A percentile compares a stretch with the other conserved stretches of the same genome.
Evolutionary conservation across 2,113 vertebrate species (phyloP).

Genomic region (Aythya baeri): DNA sequence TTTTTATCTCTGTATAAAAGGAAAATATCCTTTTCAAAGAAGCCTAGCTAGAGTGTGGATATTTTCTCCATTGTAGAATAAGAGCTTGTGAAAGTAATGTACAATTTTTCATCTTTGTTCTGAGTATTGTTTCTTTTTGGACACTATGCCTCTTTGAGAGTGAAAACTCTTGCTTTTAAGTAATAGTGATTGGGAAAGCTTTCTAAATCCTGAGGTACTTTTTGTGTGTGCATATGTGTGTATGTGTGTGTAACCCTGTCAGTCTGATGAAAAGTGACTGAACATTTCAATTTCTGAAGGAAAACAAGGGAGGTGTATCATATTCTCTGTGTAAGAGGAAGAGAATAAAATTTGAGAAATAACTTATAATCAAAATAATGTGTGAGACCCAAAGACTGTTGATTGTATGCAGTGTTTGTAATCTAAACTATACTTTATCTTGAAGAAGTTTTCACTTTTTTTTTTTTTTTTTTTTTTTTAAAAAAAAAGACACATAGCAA

Average conservation of each 20-base stretch:
- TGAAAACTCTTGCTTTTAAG: conserved; percentile 78
- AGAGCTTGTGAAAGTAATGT: conserved; percentile 62
- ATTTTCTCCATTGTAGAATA: conserved; percentile 62
- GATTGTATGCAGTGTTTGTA: background rate
- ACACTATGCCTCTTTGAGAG: conserved; percentile 30
- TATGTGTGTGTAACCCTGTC: background rate
- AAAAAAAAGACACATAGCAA: background rate
- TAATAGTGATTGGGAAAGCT: conserved; percentile 55
- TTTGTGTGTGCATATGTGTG: background rate
- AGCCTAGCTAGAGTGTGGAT: conserved; percentile 46
- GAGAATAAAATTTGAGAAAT: conserved; percentile 35
- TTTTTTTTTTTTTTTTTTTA: too few species aligned
- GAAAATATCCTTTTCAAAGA: conserved; percentile 76
- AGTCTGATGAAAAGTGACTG: background rate
- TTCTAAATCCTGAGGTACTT: conserved; percentile 53
- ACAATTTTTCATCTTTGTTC: conserved; percentile 68
- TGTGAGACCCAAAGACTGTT: background rate
- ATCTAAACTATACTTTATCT: background rate
- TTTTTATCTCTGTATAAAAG: conserved; percentile 81
- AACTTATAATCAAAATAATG: conserved; percentile 17
- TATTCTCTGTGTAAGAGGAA: background rate
- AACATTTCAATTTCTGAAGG: conserved; percentile 23
- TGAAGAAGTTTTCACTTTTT: background rate
- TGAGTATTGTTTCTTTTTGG: conserved; percentile 54
- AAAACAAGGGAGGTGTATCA: background rate